Conservation (phyloP, 2,888 invertebrate species). For the Drosophila aldrichi region DNA sequence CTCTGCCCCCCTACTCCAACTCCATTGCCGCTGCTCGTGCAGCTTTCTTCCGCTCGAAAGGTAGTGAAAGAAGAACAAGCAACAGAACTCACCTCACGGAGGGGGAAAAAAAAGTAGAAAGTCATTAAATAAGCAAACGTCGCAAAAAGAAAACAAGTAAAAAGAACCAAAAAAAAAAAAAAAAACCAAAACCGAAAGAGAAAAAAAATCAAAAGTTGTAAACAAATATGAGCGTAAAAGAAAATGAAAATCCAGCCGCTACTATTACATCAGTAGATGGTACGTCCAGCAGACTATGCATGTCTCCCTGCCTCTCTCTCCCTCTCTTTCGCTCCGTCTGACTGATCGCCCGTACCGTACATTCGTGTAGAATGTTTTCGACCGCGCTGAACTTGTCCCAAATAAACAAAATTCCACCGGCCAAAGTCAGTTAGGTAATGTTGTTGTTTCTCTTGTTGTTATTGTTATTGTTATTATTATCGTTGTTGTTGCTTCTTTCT, state of each 20-base stretch:
- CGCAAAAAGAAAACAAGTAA: conserved; percentile 42
- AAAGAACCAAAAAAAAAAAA: conserved; percentile 33
- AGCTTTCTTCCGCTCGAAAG: conserved; percentile 37
- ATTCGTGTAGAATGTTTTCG: conserved; percentile 34
- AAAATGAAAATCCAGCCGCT: conserved; percentile 69
- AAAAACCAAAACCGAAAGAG: conserved; percentile 6
- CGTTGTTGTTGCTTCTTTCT: conserved; percentile 19
- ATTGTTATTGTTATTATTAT: conserved; percentile 13
- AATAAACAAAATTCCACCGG: conserved; percentile 81
- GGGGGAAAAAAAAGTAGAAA: conserved; percentile 68
- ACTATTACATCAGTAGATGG: conserved; percentile 37
- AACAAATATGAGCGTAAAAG: conserved; percentile 82
- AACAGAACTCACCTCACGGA: conserved; percentile 19
- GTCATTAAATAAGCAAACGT: conserved; percentile 72
- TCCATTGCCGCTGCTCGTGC: neutral
- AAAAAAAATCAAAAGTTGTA: conserved; percentile 79
- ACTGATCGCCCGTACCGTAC: conserved; percentile 32
- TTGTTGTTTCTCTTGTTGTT: conserved; percentile 18
- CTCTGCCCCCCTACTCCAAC: neutral
- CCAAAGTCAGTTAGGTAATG: conserved; percentile 60
- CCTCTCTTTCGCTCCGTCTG: neutral
- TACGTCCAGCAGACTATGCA: conserved; percentile 8
- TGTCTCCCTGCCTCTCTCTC: conserved; percentile 1
- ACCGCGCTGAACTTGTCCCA: conserved; percentile 80
- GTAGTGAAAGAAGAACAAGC: conserved; percentile 12